These are phyloP conservation scores for Scotopteryx bipunctaria DNA, from an alignment of 2,888 invertebrate genomes.

Conservation along the genomic window DNA sequence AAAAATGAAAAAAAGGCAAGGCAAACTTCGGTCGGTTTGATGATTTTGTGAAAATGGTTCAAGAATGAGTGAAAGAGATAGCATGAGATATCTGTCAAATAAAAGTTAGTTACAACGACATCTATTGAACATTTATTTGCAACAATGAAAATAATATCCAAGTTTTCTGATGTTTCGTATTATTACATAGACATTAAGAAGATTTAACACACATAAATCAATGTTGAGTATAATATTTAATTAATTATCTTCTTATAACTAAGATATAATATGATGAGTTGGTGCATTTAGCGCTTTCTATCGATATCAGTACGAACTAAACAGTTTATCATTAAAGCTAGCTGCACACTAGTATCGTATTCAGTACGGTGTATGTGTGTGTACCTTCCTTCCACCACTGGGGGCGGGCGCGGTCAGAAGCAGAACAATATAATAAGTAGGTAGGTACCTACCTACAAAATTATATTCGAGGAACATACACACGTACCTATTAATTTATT, in stretches of 20 bases:
- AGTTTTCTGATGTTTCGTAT: background rate
- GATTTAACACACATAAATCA: background rate
- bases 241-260: background rate
- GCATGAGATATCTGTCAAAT: slow-evolving; percentile 11
- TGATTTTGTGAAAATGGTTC: slow-evolving; percentile 16
- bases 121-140: slow-evolving; percentile 3
- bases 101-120: slow-evolving; percentile 1
- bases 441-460: background rate
- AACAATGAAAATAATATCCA: background rate
- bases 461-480: too few relatives aligned
- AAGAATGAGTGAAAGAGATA: slow-evolving; percentile 15
- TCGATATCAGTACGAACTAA: background rate
- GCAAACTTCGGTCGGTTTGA: background rate
- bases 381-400: background rate
- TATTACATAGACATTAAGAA: background rate
- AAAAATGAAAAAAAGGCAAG: slow-evolving; percentile 23
- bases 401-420: background rate
- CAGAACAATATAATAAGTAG: background rate
- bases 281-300: background rate
- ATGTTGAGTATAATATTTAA: background rate
- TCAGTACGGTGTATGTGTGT: background rate
- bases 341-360: background rate
- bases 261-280: background rate
- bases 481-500: background rate
- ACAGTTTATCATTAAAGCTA: background rate